Evolutionary conservation across 2,797 vertebrate genomes (phyloP), one percentile per base, ranked within the genome.

Genomic region (Notamacropus eugenii): DNA sequence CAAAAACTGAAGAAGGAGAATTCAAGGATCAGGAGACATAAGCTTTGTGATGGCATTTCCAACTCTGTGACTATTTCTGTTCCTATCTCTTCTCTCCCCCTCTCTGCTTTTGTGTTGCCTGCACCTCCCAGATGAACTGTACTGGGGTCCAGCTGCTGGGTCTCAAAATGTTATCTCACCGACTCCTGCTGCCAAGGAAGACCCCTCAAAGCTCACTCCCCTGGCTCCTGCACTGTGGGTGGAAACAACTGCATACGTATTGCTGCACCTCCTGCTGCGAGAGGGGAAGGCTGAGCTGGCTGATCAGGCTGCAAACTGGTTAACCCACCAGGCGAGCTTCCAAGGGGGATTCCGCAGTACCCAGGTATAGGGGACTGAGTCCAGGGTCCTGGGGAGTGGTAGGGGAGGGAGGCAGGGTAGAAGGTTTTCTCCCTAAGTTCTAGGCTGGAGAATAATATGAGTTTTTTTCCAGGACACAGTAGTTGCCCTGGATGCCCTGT

Each of bases 401-500:
- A 40, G 29, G 31, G 52, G 27, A 3, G 34, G 59, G 19, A 3
- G 55, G 40, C 93, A 19, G 40, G 91, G 92, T 31, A 16, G 50
- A 2, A 34, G 58, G 0, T 0, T 55, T 91, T 56, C 2, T 56
- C 28, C 95, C 94, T 92, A 93, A 97, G 92, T 54, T 54, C 59
- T 5, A n/a, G 28, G 16, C 87, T 55, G 40, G 74, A 87, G 40
- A 87, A 87, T 10, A 46, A 87, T 87, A 40, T 27, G 40, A 0
- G 31, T 34, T 29, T 92, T 94, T 92, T 94, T 92, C 90, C 93
- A 99, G 99, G 99, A 99, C 97, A 99, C 99, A 0, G 97, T 99
- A 16, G 95, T 99, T 55, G 99, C 99, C 0, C 91, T 99, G 98
- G 99, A 99, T 5, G 99, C 99, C 12, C 98, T 99, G 0, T 98